Conservation (phyloP, 92 coral and sea anemone species). For the Paramuricea clavata region DNA sequence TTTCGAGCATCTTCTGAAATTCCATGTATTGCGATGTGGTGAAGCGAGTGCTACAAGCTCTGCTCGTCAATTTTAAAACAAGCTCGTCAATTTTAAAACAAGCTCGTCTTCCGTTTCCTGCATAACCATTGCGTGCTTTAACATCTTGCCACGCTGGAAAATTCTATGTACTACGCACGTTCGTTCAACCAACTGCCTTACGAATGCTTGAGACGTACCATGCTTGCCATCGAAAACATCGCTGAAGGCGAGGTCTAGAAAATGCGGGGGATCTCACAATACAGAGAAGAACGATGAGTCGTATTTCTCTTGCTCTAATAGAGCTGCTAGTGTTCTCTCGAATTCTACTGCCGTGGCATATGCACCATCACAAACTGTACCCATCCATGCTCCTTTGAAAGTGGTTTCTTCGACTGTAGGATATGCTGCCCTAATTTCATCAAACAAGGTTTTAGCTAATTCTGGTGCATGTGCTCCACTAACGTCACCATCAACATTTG, state of each 20-base stretch:
- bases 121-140: conserved; percentile 30
- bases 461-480: conserved; percentile 24
- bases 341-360: conserved; percentile 8
- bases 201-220: conserved; percentile 19
- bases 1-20: conserved; percentile 10
- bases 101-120: conserved; percentile 8
- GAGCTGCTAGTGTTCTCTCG: conserved; percentile 9
- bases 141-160: conserved; percentile 34
- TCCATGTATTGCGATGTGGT: conserved; percentile 27
- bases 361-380: conserved; percentile 34
- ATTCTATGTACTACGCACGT: conserved; percentile 14
- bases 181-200: conserved; percentile 16
- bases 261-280: conserved; percentile 30
- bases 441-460: not conserved
- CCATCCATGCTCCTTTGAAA: conserved; percentile 13
- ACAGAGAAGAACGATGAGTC: conserved; percentile 5
- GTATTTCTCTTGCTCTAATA: not conserved
- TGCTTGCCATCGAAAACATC: conserved; percentile 21
- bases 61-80: conserved; percentile 14
- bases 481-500: conserved; percentile 11
- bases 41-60: conserved; percentile 24
- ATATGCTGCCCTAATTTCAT: conserved; percentile 4
- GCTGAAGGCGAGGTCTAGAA: conserved; percentile 18
- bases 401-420: conserved; percentile 4
- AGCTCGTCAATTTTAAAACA: conserved; percentile 20